Evolutionary conservation across 2,888 invertebrate species (phyloP).

Genomic region (Cephus sareptanus): DNA sequence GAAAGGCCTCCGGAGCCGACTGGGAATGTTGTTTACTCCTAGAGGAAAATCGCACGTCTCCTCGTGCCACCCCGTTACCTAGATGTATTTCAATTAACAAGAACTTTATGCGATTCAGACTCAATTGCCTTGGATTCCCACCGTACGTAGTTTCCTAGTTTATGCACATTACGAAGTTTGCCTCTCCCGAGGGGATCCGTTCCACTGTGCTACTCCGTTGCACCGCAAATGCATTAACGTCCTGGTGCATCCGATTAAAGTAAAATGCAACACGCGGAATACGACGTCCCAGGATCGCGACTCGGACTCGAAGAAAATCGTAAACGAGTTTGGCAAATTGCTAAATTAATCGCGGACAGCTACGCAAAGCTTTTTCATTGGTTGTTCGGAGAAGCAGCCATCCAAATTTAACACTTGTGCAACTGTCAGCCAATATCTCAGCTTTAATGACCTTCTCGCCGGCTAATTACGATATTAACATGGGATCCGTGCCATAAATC

Average conservation of each 20-base stretch:
- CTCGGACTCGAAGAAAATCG: neutral
- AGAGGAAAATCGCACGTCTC: too few relatives aligned
- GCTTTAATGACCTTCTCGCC: slow-evolving; percentile 15
- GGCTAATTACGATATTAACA: slow-evolving; percentile 23
- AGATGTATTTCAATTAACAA: neutral
- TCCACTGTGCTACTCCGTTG: neutral
- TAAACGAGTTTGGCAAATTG: neutral
- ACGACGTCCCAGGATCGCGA: neutral
- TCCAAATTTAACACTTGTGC: slow-evolving; percentile 9
- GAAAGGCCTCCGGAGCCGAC: neutral
- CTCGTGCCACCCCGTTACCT: neutral
- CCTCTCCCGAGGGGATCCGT: neutral
- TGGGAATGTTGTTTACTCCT: too few relatives aligned
- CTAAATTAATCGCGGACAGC: neutral
- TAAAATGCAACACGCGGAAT: neutral
- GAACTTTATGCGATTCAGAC: neutral
- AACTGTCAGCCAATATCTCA: slow-evolving; percentile 16
- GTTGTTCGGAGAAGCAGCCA: neutral
- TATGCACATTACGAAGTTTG: neutral
- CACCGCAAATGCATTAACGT: neutral
- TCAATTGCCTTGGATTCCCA: neutral
- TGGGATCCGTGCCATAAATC: slow-evolving; percentile 9
- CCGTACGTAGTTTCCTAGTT: neutral
- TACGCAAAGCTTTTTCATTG: neutral
- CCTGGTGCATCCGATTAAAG: too few relatives aligned